Percentiles rank a stretch among this genome's conserved stretches.
Conservation (phyloP, 2,888 invertebrate genomes). For the Diloba caeruleocephala region DNA sequence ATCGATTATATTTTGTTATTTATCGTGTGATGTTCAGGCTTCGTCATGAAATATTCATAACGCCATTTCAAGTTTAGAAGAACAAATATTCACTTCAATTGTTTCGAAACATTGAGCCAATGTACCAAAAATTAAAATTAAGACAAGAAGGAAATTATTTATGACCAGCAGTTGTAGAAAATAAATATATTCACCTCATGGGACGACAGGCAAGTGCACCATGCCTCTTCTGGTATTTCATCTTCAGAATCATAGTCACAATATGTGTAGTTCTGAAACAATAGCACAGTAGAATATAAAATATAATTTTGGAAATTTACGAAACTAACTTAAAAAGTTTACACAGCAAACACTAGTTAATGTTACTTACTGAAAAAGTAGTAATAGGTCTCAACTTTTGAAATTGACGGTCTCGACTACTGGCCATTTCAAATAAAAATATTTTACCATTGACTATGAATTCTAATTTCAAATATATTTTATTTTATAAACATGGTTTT, state of each 20-base stretch:
- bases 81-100: conserved; percentile 4
- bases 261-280: conserved; percentile 73
- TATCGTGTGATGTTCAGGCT: no score
- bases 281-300: not conserved
- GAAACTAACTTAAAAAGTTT: no score
- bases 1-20: no score
- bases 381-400: no score
- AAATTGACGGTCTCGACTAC: no score
- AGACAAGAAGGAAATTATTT: not conserved
- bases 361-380: no score
- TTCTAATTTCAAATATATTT: no score
- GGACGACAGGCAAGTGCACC: conserved; percentile 84
- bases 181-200: conserved; percentile 71
- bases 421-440: no score
- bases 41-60: not conserved
- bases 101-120: not conserved
- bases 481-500: no score
- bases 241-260: conserved; percentile 83
- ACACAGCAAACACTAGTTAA: no score
- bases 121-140: not conserved
- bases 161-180: not conserved
- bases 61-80: not conserved
- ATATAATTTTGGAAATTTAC: no score
- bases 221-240: conserved; percentile 74
- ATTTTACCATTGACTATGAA: no score